These are phyloP conservation scores for Stegostoma tigrinum DNA, from an alignment of 2,113 vertebrate species.

Conservation along the genomic window DNA sequence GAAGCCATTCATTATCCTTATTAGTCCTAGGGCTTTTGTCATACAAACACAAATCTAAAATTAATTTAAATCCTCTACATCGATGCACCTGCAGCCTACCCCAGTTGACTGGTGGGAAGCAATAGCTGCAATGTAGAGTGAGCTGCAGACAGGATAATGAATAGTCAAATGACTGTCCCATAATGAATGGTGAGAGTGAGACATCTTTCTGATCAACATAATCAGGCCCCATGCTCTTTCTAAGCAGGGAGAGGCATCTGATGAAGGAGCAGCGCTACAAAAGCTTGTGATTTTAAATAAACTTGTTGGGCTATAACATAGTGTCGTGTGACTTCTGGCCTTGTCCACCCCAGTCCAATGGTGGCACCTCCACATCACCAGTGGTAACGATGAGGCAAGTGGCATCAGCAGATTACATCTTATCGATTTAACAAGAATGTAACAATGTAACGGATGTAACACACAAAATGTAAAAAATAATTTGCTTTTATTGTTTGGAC, in stretches of 20 bases:
- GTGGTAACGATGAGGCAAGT: not conserved
- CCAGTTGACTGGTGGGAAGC: not conserved
- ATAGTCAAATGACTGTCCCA: not conserved
- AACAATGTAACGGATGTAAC: too few relatives aligned
- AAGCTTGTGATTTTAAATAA: too few relatives aligned
- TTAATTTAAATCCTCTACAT: not conserved
- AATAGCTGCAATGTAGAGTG: too few relatives aligned
- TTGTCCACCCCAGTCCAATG: too few relatives aligned
- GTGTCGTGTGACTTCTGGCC: too few relatives aligned
- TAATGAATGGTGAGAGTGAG: not conserved
- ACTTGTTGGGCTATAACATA: too few relatives aligned
- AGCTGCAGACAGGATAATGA: not conserved
- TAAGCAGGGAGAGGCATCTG: not conserved
- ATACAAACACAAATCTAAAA: fast-evolving
- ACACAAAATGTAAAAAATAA: not conserved
- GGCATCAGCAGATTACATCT: too few relatives aligned
- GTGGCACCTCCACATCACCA: not conserved
- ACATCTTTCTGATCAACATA: not conserved
- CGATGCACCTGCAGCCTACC: fast-evolving
- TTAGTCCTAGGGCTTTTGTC: slow-evolving; percentile 39
- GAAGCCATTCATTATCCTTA: slow-evolving; percentile 44
- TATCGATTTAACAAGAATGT: not conserved
- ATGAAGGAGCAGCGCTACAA: too few relatives aligned
- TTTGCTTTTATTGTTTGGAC: not conserved
- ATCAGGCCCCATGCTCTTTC: not conserved